Conservation (phyloP, 2,113 vertebrate species). For the Anolis carolinensis region DNA sequence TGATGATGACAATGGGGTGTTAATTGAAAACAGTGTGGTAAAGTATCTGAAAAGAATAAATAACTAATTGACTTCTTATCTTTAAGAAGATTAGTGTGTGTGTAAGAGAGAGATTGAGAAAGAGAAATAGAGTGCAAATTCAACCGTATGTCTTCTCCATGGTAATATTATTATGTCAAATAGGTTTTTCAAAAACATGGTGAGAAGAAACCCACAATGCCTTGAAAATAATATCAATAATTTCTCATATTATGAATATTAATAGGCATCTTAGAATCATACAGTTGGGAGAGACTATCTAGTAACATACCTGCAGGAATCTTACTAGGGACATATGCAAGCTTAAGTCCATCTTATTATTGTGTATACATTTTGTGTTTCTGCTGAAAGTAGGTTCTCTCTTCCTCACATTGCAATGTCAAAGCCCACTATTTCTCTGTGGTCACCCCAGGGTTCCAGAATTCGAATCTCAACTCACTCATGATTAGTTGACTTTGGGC, state of each 20-base stretch:
- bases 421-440: too few relatives aligned
- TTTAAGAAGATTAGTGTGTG: slow-evolving; percentile 16
- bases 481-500: too few relatives aligned
- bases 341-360: too few relatives aligned
- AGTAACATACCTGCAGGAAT: too few relatives aligned
- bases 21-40: slow-evolving; percentile 45
- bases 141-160: background rate
- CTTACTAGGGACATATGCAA: too few relatives aligned
- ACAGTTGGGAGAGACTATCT: too few relatives aligned
- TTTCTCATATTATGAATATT: background rate
- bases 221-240: background rate
- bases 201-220: background rate
- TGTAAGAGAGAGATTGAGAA: background rate
- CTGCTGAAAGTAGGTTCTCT: too few relatives aligned
- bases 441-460: too few relatives aligned
- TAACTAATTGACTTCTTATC: slow-evolving; percentile 29
- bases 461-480: too few relatives aligned
- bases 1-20: slow-evolving; percentile 29
- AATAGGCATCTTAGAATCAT: too few relatives aligned
- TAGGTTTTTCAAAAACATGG: background rate
- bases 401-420: too few relatives aligned
- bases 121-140: background rate
- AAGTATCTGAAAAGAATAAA: slow-evolving; percentile 29
- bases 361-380: too few relatives aligned
- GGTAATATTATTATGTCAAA: background rate